Percentiles rank a stretch among this genome's conserved stretches.
These are phyloP conservation scores for Anolis sagrei DNA, from an alignment of 2,113 vertebrate species.

Conservation along the genomic window DNA sequence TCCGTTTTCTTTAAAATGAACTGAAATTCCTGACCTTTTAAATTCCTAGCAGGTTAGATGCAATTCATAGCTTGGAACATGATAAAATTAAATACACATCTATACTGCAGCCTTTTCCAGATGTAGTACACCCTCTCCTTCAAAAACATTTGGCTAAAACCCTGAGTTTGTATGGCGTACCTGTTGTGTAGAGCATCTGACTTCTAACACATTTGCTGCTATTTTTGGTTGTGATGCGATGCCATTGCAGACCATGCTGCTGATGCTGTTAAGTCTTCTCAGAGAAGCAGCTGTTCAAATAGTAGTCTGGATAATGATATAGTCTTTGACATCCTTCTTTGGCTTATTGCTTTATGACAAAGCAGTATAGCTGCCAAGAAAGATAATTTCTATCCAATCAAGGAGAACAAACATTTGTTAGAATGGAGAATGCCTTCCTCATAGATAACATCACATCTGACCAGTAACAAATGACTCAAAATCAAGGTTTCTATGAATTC, in stretches of 20 bases:
- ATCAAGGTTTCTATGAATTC: not conserved
- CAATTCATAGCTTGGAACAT: not conserved
- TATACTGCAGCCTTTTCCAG: not conserved
- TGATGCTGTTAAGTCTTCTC: slow-evolving; percentile 1
- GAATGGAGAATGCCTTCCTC: not conserved
- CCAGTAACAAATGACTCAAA: not conserved
- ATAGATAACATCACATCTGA: not conserved
- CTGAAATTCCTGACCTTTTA: not conserved
- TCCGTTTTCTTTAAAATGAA: not conserved
- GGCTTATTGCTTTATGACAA: not conserved
- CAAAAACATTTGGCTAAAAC: not conserved
- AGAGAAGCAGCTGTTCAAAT: slow-evolving; percentile 28
- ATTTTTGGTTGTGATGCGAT: not conserved
- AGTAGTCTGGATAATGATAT: slow-evolving; percentile 15
- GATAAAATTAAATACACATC: not conserved
- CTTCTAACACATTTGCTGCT: not conserved
- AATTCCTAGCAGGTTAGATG: not conserved
- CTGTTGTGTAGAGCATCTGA: not conserved
- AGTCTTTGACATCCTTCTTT: slow-evolving; percentile 3
- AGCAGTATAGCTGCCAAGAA: not conserved
- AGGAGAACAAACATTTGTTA: not conserved
- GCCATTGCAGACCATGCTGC: not conserved
- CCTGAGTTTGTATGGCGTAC: not conserved
- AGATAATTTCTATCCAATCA: slow-evolving; percentile 8
- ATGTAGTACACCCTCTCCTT: not conserved